These are phyloP conservation scores for Drosophila tristis DNA, from an alignment of 1,140 invertebrate species.

Conservation along the genomic window DNA sequence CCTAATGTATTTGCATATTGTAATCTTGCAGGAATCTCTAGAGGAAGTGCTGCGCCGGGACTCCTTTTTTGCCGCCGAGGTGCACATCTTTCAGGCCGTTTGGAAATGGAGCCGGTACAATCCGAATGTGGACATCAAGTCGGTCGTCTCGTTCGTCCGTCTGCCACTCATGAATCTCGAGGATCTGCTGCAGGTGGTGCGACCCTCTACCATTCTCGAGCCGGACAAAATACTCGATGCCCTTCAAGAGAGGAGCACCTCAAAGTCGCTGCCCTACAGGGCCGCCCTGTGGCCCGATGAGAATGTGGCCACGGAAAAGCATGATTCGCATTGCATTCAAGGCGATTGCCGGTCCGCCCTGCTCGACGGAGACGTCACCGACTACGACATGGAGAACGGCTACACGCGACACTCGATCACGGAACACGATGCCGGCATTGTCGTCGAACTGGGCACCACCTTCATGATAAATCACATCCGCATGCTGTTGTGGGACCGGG, in stretches of 20 bases:
- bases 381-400: slow-evolving; percentile 84
- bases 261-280: slow-evolving; percentile 91
- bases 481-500: slow-evolving; percentile 97
- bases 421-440: slow-evolving; percentile 91
- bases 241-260: slow-evolving; percentile 92
- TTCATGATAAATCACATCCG: slow-evolving; percentile 97
- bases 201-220: slow-evolving; percentile 93
- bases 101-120: slow-evolving; percentile 93
- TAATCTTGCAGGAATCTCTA: slow-evolving; percentile 87
- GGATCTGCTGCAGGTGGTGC: slow-evolving; percentile 94
- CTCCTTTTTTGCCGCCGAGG: slow-evolving; percentile 98
- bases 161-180: slow-evolving; percentile 93
- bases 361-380: slow-evolving; percentile 92
- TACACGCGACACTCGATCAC: slow-evolving; percentile 97
- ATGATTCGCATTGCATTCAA: slow-evolving; percentile 92
- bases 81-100: slow-evolving; percentile 96
- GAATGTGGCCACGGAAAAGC: slow-evolving; percentile 93
- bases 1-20: not conserved
- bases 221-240: slow-evolving; percentile 97
- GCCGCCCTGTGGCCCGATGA: slow-evolving; percentile 93
- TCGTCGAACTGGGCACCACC: slow-evolving; percentile 93
- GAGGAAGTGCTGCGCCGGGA: slow-evolving; percentile 94
- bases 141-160: slow-evolving; percentile 88
- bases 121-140: slow-evolving; percentile 87
- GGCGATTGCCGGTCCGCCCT: slow-evolving; percentile 95